Base-by-base conservation (phyloP, 2,113 vertebrate genomes). In the Phoenicopterus ruber region DNA sequence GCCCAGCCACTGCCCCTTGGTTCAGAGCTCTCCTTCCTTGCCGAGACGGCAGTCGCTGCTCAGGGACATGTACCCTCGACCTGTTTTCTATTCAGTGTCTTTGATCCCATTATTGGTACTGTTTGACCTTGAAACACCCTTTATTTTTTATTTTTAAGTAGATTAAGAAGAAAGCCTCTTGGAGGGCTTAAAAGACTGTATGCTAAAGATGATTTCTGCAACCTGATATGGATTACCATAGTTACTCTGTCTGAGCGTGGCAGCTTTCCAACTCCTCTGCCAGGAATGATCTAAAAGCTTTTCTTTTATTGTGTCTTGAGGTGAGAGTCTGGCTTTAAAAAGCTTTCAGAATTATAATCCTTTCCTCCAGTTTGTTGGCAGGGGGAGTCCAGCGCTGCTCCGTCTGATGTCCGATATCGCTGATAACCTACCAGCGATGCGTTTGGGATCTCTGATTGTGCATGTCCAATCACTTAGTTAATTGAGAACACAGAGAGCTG, bases 281-380 rank as follows among this genome's bases (percentile, higher is more conserved):
- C 90, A 97, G 69, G 93, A 96, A 94, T 93, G 96, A 97, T 96
- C 96, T 97, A 96, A 98, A 96, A 97, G 96, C 96, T 96, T 96
- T 95, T 88, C 85, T 97, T 96, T 95, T 95, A 97, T 96, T 97
- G 94, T 94, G 91, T 96, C 90, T 96, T 92, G 95, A 73, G 89
- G 84, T 92, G 96, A 89, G 96, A 97, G 80, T 36, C 84, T 96
- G 90, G 66, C 71, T 95, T 94, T 96, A 95, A 96, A 97, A 95
- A 97, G 91, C 73, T 63, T 91, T 96, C 94, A 79, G 93, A 95
- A 96, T 98, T 97, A 86, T 87, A 94, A 90, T 96, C 86, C 80
- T 93, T 97, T 80, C 96, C 82, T 96, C 94, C 21, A 34, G 66
- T 93, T 59, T 21, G 55, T 89, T 98, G 96, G 85, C 88, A 96